Evolutionary conservation across 2,113 vertebrate genomes (phyloP).

Genomic region (Channa maculata): DNA sequence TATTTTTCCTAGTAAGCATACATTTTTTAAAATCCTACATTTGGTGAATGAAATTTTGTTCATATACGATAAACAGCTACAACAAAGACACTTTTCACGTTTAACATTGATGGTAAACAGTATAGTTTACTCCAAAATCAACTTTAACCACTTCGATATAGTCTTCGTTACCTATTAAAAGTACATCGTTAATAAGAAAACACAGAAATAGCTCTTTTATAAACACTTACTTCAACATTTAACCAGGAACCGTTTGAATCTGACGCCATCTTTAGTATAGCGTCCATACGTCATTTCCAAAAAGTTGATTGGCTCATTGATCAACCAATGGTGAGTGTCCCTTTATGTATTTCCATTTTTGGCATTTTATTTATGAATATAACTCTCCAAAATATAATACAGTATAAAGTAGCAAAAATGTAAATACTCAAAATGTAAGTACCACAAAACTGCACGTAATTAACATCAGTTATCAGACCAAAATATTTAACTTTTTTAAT

Average conservation of each 20-base stretch:
- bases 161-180: rapidly evolving
- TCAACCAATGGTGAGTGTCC: slow-evolving; percentile 5
- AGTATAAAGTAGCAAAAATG: too few species aligned
- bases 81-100: background rate
- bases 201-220: background rate
- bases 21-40: rapidly evolving
- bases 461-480: too few species aligned
- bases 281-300: slow-evolving; percentile 43
- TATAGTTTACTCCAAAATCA: rapidly evolving
- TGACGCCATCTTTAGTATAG: slow-evolving; percentile 76
- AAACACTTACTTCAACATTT: slow-evolving; percentile 28
- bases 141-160: rapidly evolving
- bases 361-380: too few species aligned
- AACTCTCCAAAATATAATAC: too few species aligned
- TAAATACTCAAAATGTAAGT: too few species aligned
- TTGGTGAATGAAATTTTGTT: background rate
- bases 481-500: too few species aligned
- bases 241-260: slow-evolving; percentile 69
- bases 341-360: too few species aligned
- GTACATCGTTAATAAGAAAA: background rate
- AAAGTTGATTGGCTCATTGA: background rate
- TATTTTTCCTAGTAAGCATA: background rate
- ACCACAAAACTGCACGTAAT: too few species aligned
- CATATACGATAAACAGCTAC: rapidly evolving
- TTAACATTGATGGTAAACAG: background rate